Evolutionary conservation across 2,113 vertebrate genomes (phyloP), one percentile per base, ranked within the genome.

Genomic region (Dipodomys merriami): DNA sequence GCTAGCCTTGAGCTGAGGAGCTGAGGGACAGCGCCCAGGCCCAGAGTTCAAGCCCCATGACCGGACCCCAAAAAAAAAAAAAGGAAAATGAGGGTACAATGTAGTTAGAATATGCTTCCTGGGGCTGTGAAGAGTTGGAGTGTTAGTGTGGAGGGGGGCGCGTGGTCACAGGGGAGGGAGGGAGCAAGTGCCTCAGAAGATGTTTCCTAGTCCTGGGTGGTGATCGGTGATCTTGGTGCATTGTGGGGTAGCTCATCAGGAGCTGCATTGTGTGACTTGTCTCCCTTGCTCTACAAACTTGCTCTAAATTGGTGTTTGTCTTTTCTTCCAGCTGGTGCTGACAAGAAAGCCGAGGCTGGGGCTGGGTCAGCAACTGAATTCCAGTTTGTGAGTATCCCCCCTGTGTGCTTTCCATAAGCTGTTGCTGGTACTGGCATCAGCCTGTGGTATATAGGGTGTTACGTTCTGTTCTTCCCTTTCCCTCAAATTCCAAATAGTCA

Each of bases 311-410:
- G 60, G 27, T 96, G 60, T 83, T 91, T 97, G 27, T 57, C 53
- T 57, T 57, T 18, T 96, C 74, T 11, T 96, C 1, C 92, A 99
- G 99, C 99, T 98, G 99, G 99, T 93, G 98, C 99, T 73, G 99
- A 99, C 97, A 99, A 99, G 98, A 99, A 99, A 96, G 99, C 99
- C 0, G 99, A 99, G 96, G 99, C 99, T 1, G 99, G 99, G 72
- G 99, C 99, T 95, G 99, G 99, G 97, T 98, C 99, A 90, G 99
- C 99, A 33, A 99, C 99, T 1, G 99, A 99, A 97, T 99, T 99
- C 98, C 99, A 99, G 96, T 99, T 99, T 33, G 99, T 99, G 98
- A 99, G 99, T 99, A 97, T 96, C 83, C 12, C 11, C 0, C 0
- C 27, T 80, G 18, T 1, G 1, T 33, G 7, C 4, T 30, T 11